phyloP scores from a whole-genome alignment of 1,140 invertebrate genomes.

The Drosophila fuyamai region DNA sequence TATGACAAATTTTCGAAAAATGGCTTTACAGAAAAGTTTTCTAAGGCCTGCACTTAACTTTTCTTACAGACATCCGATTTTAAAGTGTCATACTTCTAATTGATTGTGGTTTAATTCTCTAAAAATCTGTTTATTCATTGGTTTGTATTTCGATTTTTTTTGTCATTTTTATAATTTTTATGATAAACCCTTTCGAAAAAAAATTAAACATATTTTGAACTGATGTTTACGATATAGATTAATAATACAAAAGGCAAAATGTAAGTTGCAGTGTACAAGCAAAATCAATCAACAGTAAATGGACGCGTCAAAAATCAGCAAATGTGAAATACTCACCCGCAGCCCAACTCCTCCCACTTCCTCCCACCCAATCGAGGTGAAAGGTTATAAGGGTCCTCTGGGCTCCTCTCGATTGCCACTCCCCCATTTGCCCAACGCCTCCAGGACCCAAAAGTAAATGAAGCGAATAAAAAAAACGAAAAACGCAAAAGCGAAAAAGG shows the following conservation, averaged over 20 bases:
- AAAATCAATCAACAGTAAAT: conserved; percentile 77
- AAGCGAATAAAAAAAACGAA: conserved; percentile 13
- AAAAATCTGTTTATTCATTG: too few species aligned
- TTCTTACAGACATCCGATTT: too few species aligned
- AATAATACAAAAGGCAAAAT: neutral
- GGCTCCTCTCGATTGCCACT: conserved; percentile 15
- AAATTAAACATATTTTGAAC: too few species aligned
- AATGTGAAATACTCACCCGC: conserved; percentile 60
- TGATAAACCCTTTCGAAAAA: too few species aligned
- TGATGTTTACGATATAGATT: too few species aligned
- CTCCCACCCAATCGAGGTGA: conserved; percentile 5
- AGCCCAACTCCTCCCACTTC: neutral
- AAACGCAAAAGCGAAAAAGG: conserved; percentile 1
- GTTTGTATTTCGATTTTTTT: too few species aligned
- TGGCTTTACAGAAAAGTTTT: too few species aligned
- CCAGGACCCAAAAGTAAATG: conserved; percentile 23
- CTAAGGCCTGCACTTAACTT: too few species aligned
- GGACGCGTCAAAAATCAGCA: conserved; percentile 74
- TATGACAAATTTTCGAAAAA: too few species aligned
- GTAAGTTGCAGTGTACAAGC: conserved; percentile 10
- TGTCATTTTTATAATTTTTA: too few species aligned
- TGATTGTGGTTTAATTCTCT: too few species aligned
- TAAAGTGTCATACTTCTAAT: too few species aligned
- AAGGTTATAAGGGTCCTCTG: conserved; percentile 48
- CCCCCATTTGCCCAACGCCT: neutral